Percentiles rank a stretch among this genome's conserved stretches.
Evolutionary conservation across 35 echinoderm and acorn worm species (phyloP).

Genomic region (Apostichopus californicus): DNA sequence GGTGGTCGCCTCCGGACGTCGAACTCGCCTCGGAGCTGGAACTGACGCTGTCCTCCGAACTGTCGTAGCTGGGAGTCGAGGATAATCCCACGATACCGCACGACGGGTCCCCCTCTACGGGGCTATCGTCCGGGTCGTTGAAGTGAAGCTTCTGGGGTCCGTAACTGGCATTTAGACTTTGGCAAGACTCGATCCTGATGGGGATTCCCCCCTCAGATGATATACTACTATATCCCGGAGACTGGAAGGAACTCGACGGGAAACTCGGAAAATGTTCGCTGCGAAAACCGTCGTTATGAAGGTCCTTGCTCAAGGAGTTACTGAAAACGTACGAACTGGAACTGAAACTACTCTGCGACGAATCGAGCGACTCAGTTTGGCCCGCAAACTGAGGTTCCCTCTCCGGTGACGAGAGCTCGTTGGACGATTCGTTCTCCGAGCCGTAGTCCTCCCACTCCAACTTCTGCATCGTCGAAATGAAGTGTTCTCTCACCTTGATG

Average conservation of each 20-base stretch:
- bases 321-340: slow-evolving; percentile 49
- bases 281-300: slow-evolving; percentile 35
- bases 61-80: slow-evolving; percentile 69
- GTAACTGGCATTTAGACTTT: slow-evolving; percentile 48
- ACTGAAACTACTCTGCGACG: slow-evolving; percentile 22
- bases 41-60: slow-evolving; percentile 77
- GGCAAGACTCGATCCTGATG: slow-evolving; percentile 53
- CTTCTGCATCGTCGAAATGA: slow-evolving; percentile 86
- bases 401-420: slow-evolving; percentile 13
- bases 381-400: slow-evolving; percentile 33
- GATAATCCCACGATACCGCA: slow-evolving; percentile 63
- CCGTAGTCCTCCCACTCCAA: slow-evolving; percentile 77
- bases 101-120: slow-evolving; percentile 50
- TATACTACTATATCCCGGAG: slow-evolving; percentile 36
- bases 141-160: slow-evolving; percentile 78
- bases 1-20: slow-evolving; percentile 28
- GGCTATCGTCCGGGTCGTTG: slow-evolving; percentile 76
- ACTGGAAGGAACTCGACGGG: slow-evolving; percentile 26
- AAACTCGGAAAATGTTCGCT: slow-evolving; percentile 40
- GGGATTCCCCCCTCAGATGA: slow-evolving; percentile 26
- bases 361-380: slow-evolving; percentile 44
- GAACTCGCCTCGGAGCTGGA: slow-evolving; percentile 82
- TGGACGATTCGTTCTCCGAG: slow-evolving; percentile 13
- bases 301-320: slow-evolving; percentile 36
- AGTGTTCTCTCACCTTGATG: slow-evolving; percentile 84